phyloP scores from a whole-genome alignment of 1,140 invertebrate species.

The Bombus terrestris region DNA sequence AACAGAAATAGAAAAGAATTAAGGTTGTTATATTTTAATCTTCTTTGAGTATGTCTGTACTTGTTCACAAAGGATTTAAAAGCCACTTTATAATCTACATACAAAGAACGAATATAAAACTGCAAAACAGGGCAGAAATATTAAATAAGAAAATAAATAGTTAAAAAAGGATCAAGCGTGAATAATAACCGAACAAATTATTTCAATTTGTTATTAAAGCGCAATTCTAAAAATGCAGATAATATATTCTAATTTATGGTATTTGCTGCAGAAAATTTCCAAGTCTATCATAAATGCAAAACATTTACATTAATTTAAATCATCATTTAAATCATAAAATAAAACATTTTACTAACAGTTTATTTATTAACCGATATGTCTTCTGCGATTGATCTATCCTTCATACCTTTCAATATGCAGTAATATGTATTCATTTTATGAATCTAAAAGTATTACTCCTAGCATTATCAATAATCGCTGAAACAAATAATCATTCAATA shows the following conservation, averaged over 20 bases:
- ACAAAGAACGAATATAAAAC: not conserved
- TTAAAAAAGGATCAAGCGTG: not conserved
- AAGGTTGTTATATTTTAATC: not conserved
- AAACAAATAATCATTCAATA: too few relatives aligned
- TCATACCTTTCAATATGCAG: not conserved
- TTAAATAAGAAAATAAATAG: not conserved
- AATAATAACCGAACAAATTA: not conserved
- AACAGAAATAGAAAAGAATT: not conserved
- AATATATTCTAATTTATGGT: not conserved
- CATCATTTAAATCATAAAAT: too few relatives aligned
- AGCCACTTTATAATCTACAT: not conserved
- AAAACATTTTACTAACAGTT: not conserved
- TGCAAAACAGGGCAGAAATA: too few relatives aligned
- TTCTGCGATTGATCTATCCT: not conserved
- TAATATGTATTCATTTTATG: not conserved
- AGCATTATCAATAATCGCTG: not conserved
- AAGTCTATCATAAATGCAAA: not conserved
- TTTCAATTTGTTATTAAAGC: not conserved
- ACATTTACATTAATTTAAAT: not conserved
- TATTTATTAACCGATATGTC: not conserved
- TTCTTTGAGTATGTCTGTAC: not conserved
- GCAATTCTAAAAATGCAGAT: not conserved
- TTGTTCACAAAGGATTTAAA: not conserved
- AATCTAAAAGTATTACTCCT: not conserved
- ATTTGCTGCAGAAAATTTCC: not conserved